These are phyloP conservation scores for Mesochorus sp. DNA, from an alignment of 2,888 invertebrate genomes.

Conservation along the genomic window DNA sequence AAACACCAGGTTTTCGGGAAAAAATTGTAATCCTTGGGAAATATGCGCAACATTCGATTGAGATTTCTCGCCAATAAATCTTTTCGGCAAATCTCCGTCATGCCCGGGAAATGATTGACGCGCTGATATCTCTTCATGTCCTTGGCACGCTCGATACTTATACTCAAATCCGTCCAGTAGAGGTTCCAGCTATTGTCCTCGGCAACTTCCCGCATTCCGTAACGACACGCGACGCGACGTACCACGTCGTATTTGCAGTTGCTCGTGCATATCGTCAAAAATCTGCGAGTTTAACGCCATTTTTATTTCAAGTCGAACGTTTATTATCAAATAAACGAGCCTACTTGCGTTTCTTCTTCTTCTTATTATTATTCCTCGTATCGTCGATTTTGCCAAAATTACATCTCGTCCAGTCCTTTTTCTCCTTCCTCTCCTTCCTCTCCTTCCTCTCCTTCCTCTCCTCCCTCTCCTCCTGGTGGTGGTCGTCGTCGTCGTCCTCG, in stretches of 20 bases:
- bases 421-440: slow-evolving; percentile 1
- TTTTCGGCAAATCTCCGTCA: slow-evolving; percentile 94
- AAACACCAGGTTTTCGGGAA: slow-evolving; percentile 97
- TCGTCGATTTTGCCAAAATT: slow-evolving; percentile 20
- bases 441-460: too few relatives aligned
- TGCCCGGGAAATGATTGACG: slow-evolving; percentile 96
- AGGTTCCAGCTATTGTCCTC: slow-evolving; percentile 94
- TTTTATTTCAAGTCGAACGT: neutral
- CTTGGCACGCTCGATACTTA: slow-evolving; percentile 93
- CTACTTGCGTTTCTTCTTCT: slow-evolving; percentile 73
- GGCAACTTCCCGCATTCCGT: slow-evolving; percentile 89
- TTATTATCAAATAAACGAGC: neutral
- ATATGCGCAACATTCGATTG: slow-evolving; percentile 93
- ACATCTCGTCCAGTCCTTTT: slow-evolving; percentile 38
- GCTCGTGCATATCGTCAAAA: slow-evolving; percentile 85
- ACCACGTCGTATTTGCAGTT: slow-evolving; percentile 90
- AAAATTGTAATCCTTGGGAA: slow-evolving; percentile 95
- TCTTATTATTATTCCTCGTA: slow-evolving; percentile 53
- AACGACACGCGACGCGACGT: slow-evolving; percentile 87
- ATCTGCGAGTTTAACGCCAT: slow-evolving; percentile 63
- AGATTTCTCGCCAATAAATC: slow-evolving; percentile 94
- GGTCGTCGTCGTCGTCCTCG: slow-evolving; percentile 2
- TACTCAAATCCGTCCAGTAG: slow-evolving; percentile 94
- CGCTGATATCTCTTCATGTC: slow-evolving; percentile 96
- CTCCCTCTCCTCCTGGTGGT: too few relatives aligned